Percentiles rank a stretch among this genome's conserved stretches.
Evolutionary conservation across 2,888 invertebrate species (phyloP).

Genomic region (Sphaerophoria taeniata): DNA sequence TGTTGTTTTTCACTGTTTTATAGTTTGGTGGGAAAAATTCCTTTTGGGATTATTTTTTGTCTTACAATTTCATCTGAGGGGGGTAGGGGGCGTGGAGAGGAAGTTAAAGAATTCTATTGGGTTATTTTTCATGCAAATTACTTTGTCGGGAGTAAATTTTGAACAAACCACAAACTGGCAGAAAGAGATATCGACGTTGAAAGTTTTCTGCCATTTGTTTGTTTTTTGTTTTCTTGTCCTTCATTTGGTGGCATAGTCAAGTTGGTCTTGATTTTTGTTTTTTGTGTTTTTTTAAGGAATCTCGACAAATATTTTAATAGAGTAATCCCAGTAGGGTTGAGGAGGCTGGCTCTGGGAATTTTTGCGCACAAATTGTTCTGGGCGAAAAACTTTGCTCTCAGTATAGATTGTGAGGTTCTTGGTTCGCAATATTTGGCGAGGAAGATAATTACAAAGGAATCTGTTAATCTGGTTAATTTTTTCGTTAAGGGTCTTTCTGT

Average conservation of each 20-base stretch:
- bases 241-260: not conserved
- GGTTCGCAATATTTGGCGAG: constrained; percentile 14
- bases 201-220: constrained; percentile 28
- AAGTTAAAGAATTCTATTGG: constrained; percentile 20
- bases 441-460: constrained; percentile 51
- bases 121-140: constrained; percentile 72
- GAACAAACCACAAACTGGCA: constrained; percentile 19
- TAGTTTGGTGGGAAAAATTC: constrained; percentile 38
- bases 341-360: constrained; percentile 25
- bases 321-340: constrained; percentile 11
- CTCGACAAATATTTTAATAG: constrained; percentile 63
- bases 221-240: not conserved
- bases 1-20: constrained; percentile 36
- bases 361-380: constrained; percentile 29
- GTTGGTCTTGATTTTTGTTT: constrained; percentile 1
- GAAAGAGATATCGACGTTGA: constrained; percentile 51
- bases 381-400: constrained; percentile 8
- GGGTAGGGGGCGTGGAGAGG: not conserved
- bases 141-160: constrained; percentile 61
- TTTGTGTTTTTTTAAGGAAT: constrained; percentile 31
- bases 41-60: constrained; percentile 39
- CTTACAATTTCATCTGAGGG: not conserved
- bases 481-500: not conserved
- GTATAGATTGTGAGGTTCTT: constrained; percentile 43
- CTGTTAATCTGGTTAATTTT: not conserved